These are phyloP conservation scores for Gymnogyps californianus DNA, from an alignment of 2,113 vertebrate species.

Conservation along the genomic window DNA sequence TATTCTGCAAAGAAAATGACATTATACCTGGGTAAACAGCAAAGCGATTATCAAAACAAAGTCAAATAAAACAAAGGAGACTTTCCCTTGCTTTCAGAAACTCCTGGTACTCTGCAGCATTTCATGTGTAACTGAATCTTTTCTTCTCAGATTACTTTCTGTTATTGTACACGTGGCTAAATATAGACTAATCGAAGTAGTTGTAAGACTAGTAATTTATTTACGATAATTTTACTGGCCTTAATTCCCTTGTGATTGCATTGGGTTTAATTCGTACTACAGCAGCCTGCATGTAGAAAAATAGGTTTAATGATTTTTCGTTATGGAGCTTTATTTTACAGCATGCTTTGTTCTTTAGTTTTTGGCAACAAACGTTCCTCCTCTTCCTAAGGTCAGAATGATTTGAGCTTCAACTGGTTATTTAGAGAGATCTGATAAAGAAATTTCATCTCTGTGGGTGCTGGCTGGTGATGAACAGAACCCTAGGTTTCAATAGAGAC, in stretches of 20 bases:
- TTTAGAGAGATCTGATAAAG: conserved; percentile 55
- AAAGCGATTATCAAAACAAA: conserved; percentile 48
- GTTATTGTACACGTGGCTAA: not conserved
- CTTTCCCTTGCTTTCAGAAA: conserved; percentile 20
- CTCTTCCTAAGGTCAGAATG: not conserved
- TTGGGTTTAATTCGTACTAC: conserved; percentile 31
- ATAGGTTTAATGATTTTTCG: conserved; percentile 43
- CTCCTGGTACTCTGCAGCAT: not conserved
- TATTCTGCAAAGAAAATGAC: conserved; percentile 52
- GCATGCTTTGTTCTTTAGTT: not conserved
- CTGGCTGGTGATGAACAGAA: conserved; percentile 22
- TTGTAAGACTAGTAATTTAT: conserved; percentile 22
- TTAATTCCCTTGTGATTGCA: conserved; percentile 37
- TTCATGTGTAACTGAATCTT: conserved; percentile 22
- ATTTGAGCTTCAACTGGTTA: conserved; percentile 27
- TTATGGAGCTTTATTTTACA: conserved; percentile 30
- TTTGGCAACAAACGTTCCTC: not conserved
- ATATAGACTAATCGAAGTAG: not conserved
- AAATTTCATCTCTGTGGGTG: conserved; percentile 42
- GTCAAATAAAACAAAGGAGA: conserved; percentile 43
- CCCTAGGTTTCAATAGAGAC: conserved; percentile 17
- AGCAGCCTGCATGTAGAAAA: conserved; percentile 30
- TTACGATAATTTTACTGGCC: conserved; percentile 33
- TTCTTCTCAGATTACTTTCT: conserved; percentile 14
- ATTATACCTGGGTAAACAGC: conserved; percentile 58